phyloP scores from a whole-genome alignment of 2,888 invertebrate species.

The Limnephilus auricula region DNA sequence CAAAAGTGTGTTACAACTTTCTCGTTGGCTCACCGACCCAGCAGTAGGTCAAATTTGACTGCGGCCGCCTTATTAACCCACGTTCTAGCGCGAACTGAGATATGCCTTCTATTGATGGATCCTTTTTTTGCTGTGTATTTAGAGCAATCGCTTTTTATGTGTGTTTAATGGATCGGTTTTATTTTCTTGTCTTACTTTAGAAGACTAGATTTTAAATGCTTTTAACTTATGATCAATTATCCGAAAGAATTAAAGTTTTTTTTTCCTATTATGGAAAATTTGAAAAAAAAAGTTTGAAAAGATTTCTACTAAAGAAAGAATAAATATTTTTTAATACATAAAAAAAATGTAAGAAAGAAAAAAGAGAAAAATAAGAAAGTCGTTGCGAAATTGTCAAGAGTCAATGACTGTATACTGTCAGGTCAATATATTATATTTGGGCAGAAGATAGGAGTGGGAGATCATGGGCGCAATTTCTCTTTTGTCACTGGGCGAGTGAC shows the following conservation, averaged over 20 bases:
- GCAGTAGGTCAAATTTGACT: constrained; percentile 61
- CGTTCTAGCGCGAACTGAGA: constrained; percentile 31
- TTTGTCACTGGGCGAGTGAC: too few relatives aligned
- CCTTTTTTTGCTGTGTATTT: neutral
- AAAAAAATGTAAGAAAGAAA: neutral
- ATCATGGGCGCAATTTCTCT: constrained; percentile 25
- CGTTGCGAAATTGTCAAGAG: constrained; percentile 26
- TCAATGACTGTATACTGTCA: neutral
- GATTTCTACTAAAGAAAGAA: neutral
- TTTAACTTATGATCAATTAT: neutral
- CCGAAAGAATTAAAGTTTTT: neutral
- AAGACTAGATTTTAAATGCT: neutral
- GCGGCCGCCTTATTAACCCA: constrained; percentile 39
- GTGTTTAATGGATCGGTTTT: neutral
- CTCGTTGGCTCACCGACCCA: constrained; percentile 69
- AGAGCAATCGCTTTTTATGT: neutral
- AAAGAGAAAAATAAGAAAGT: constrained; percentile 12
- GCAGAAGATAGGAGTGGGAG: neutral
- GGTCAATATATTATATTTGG: constrained; percentile 4
- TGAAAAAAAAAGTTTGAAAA: neutral
- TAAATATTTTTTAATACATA: neutral
- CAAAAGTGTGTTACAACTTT: constrained; percentile 76
- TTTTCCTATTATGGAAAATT: neutral
- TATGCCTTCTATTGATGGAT: neutral
- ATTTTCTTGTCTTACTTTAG: neutral